Base-by-base conservation (phyloP, 2,797 vertebrate species). In the Notolabrus celidotus region DNA sequence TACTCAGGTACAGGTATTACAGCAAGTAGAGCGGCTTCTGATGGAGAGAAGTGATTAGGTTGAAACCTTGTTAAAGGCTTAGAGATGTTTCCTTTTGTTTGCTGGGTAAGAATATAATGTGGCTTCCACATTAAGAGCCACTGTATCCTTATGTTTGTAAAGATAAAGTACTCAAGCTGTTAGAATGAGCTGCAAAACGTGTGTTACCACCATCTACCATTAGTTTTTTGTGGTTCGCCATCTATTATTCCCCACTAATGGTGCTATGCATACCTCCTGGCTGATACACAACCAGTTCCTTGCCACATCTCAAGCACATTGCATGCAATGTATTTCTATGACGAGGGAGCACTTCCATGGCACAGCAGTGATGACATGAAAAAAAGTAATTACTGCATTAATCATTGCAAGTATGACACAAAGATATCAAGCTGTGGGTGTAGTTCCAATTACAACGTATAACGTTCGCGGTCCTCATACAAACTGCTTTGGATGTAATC, bases 161-260 rank as follows among this genome's bases (percentile, higher is more conserved):
- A 64, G 46, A n/a, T 62, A 59, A 45, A 60, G 55, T 64, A 16
- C 69, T 31, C 3, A 25, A 63, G 66, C 52, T 50, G 80, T 85
- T 85, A 73, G 46, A 70, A 50, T 33, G 46, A 56, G 54, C 51
- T 63, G 38, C 23, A 47, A 20, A 31, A 41, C 65, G 52, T 39
- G 42, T 77, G 50, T 71, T 65, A 74, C 73, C 60, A 25, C 72
- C 29, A 63, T 77, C 53, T 62, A 39, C 67, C 77, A 82, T 83
- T 81, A 79, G 66, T 71, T 79, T 61, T 70, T 67, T 83, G 81
- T 69, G 70, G 71, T 84, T 76, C 62, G 60, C 47, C 66, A 50
- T 81, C 61, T 79, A 68, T 85, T 78, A 78, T 76, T 74, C 60
- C 59, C 58, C 72, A 82, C 71, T 90, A 88, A 91, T 88, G 89